Base-by-base conservation (phyloP, 2,797 vertebrate species). In the Danionella dracula region DNA sequence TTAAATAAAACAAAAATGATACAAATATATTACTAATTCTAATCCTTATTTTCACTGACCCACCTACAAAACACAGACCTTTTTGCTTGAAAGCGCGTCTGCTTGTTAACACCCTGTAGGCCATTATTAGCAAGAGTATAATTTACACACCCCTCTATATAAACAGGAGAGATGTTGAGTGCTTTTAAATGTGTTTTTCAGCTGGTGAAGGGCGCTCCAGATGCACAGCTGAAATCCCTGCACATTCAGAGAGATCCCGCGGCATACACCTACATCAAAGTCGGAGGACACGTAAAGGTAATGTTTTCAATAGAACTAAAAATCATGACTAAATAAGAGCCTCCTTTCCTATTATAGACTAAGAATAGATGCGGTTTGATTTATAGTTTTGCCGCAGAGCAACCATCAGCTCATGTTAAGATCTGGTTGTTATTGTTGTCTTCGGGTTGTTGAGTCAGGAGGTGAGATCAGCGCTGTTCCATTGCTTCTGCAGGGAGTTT, bases 121-220 rank as follows among this genome's bases (percentile, higher is more conserved):
- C 32, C 32, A 46, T 55, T 46, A 66, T 66, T 66, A 55, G n/a
- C 2, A 55, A 66, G 31, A 27, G 40, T 37, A 35, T 65, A 55
- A 55, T 66, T 66, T 46, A 12, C 61, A 53, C 16, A 8, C 21
- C 45, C 11, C 41, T 27, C 5, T 15, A 32, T 45, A 45, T 65
- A 38, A 45, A 9, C 19, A 7, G 11, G 37, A 32, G 7, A 51
- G 50, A 66, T 56, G 1, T 27, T 13, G 17, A 11, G 16, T 49
- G n/a, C 21, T 44, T 64, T 70, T 32, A n/a, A 20, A 34, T 44
- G 9, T 49, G 13, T 44, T 27, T 55, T 53, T 68, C 77, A 99
- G 97, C 83, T 99, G 62, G 90, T 99, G n/a, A 91, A 90, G 80
- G 97, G 97, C 56, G 93, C 91, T 56, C 93, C 95, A 2, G 97